Percentiles rank a stretch among this genome's conserved stretches.
phyloP scores from a whole-genome alignment of 2,797 vertebrate genomes.

The Poeciliopsis turneri region DNA sequence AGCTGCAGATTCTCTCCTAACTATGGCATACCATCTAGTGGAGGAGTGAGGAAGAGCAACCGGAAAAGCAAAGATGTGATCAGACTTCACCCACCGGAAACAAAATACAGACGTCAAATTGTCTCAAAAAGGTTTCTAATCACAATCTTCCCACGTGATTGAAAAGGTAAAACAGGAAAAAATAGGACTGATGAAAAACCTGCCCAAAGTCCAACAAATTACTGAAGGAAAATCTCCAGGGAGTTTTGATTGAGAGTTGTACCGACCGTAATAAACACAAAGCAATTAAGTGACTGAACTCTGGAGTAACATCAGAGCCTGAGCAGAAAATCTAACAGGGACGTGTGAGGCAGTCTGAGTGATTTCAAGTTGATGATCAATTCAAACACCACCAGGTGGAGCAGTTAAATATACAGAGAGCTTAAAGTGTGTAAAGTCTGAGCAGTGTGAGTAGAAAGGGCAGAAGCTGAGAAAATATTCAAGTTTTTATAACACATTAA shows the following conservation, averaged over 20 bases:
- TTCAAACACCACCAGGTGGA: slow-evolving; percentile 16
- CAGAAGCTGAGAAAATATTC: neutral
- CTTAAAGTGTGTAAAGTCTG: neutral
- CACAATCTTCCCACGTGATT: neutral
- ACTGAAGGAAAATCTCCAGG: neutral
- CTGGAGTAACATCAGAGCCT: neutral
- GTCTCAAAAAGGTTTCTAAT: neutral
- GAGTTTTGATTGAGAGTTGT: slow-evolving; percentile 1
- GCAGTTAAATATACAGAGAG: slow-evolving; percentile 1
- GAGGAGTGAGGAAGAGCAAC: slow-evolving; percentile 64
- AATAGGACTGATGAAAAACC: neutral
- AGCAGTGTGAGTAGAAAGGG: neutral
- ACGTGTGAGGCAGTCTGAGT: neutral
- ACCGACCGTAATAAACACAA: slow-evolving; percentile 8
- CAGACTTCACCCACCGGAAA: slow-evolving; percentile 18
- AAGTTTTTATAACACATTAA: neutral
- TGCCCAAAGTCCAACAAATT: slow-evolving; percentile 8
- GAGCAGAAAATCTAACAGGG: neutral
- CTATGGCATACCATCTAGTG: slow-evolving; percentile 82
- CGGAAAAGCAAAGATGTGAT: neutral
- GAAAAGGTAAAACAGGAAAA: neutral
- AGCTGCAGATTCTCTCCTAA: slow-evolving; percentile 59
- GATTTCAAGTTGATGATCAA: neutral
- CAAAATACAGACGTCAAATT: slow-evolving; percentile 9
- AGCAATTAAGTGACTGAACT: neutral